A percentile compares a stretch with the other conserved stretches of the same genome.
These are phyloP conservation scores for Dolichopus griseipennis DNA, from an alignment of 2,888 invertebrate genomes.

Conservation along the genomic window DNA sequence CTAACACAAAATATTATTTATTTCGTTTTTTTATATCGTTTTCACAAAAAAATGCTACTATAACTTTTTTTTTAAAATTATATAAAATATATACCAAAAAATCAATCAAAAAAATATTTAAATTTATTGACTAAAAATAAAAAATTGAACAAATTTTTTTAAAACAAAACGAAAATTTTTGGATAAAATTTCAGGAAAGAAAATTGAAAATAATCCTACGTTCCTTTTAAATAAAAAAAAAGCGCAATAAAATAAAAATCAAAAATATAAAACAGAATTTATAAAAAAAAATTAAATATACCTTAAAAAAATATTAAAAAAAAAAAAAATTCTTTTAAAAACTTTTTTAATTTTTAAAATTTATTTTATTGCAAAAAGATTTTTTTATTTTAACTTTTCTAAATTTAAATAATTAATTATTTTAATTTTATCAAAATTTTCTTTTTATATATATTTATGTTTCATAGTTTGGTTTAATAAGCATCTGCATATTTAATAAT, in stretches of 20 bases:
- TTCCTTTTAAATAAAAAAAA: background rate
- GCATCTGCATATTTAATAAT: no score
- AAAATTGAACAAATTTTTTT: no score
- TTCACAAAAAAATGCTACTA: background rate
- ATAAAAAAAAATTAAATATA: background rate
- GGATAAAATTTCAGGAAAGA: constrained; percentile 1
- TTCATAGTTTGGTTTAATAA: no score
- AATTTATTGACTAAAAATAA: no score
- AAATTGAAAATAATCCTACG: background rate
- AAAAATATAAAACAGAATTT: no score
- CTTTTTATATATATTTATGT: no score
- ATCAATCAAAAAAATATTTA: no score
- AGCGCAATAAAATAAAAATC: background rate
- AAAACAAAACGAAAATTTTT: background rate
- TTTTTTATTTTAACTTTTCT: constrained; percentile 19
- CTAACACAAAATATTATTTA: background rate
- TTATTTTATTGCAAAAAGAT: constrained; percentile 19
- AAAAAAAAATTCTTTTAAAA: constrained; percentile 19
- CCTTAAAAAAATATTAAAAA: constrained; percentile 15
- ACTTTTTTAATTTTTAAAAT: constrained; percentile 14
- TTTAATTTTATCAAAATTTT: constrained; percentile 17
- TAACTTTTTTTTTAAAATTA: no score
- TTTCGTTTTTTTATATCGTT: constrained; percentile 2
- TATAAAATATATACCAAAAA: no score
- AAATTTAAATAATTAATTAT: constrained; percentile 13